Evolutionary conservation across 2,888 invertebrate genomes (phyloP).

Genomic region (Magallana nippona): DNA sequence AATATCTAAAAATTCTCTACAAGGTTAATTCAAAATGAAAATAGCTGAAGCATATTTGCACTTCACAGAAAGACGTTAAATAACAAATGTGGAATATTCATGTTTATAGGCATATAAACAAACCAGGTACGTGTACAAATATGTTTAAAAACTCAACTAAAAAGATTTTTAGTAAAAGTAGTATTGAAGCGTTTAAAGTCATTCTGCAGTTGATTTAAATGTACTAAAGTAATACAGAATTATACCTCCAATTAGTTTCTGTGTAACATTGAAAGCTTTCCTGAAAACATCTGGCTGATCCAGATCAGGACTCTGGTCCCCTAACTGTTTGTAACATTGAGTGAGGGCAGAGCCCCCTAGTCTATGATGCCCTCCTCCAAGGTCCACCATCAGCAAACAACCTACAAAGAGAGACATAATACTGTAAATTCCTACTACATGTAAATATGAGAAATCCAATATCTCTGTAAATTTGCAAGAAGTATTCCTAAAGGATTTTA

Average conservation of each 20-base stretch:
- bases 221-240: not conserved
- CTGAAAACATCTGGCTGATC: constrained; percentile 86
- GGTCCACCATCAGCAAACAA: constrained; percentile 88
- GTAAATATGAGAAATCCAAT: too few relatives aligned
- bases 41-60: too few relatives aligned
- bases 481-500: too few relatives aligned
- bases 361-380: constrained; percentile 83
- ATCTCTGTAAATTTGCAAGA: too few relatives aligned
- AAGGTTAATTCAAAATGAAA: too few relatives aligned
- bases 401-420: constrained; percentile 73
- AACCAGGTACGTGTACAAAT: not conserved
- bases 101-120: not conserved
- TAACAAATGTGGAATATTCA: too few relatives aligned
- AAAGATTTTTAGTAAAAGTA: not conserved
- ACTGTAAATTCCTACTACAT: not conserved
- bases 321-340: constrained; percentile 92
- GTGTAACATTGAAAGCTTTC: constrained; percentile 90
- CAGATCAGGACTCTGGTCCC: constrained; percentile 90
- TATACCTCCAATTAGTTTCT: constrained; percentile 88
- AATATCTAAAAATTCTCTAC: not conserved
- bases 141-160: not conserved
- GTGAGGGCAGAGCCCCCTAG: constrained; percentile 96
- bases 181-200: too few relatives aligned
- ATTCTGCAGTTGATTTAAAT: too few relatives aligned
- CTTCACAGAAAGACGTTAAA: too few relatives aligned